These are phyloP conservation scores for Drosophila sp. DNA, from an alignment of 1,140 invertebrate genomes.

Conservation along the genomic window DNA sequence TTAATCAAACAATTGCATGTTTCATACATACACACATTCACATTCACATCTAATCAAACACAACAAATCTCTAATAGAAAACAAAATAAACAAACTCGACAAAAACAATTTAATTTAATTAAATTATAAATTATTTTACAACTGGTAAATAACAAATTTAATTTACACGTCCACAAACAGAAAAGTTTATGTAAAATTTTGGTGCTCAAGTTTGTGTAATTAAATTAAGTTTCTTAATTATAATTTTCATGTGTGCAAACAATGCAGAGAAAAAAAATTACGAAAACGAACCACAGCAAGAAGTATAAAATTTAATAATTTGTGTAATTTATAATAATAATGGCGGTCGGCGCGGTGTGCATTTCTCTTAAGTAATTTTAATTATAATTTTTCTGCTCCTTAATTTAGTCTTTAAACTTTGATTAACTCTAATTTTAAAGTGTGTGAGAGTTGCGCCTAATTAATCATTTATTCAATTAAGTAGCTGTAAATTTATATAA, in stretches of 20 bases:
- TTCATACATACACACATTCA: slow-evolving; percentile 20
- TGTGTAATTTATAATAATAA: slow-evolving; percentile 25
- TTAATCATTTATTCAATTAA: slow-evolving; percentile 45
- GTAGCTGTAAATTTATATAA: slow-evolving; percentile 47
- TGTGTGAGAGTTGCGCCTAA: slow-evolving; percentile 50
- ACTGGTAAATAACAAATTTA: slow-evolving; percentile 73
- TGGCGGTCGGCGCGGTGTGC: slow-evolving; percentile 57
- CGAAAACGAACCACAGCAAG: background rate
- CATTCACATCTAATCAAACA: slow-evolving; percentile 2
- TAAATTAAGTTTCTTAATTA: slow-evolving; percentile 52
- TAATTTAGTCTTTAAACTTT: slow-evolving; percentile 25
- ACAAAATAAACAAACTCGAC: background rate
- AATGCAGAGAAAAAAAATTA: background rate
- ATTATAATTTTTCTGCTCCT: slow-evolving; percentile 34
- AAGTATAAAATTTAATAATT: slow-evolving; percentile 4
- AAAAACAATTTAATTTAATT: slow-evolving; percentile 40
- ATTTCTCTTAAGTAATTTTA: slow-evolving; percentile 37
- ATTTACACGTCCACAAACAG: slow-evolving; percentile 28
- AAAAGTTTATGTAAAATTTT: slow-evolving; percentile 59
- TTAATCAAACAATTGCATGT: slow-evolving; percentile 50
- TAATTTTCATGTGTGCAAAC: slow-evolving; percentile 17
- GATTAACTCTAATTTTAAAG: slow-evolving; percentile 48
- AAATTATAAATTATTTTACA: slow-evolving; percentile 19
- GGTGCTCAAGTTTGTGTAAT: slow-evolving; percentile 69
- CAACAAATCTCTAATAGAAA: slow-evolving; percentile 2